phyloP scores from a whole-genome alignment of 2,797 vertebrate genomes.

The Cichlasoma orientale region DNA sequence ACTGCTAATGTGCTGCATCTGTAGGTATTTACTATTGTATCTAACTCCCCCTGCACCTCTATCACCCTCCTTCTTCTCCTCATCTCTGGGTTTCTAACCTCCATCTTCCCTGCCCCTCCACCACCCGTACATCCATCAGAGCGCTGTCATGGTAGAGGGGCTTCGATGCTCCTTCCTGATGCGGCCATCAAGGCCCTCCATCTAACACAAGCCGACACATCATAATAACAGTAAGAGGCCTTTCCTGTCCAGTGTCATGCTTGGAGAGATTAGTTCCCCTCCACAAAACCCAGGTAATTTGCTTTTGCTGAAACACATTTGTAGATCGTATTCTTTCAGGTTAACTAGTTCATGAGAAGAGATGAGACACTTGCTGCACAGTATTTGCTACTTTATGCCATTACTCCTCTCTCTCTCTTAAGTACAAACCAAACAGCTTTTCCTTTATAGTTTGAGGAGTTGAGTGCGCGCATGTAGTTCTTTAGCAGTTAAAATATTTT shows the following conservation, averaged over 20 bases:
- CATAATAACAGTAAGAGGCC: constrained; percentile 89
- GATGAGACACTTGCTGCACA: constrained; percentile 74
- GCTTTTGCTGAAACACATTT: constrained; percentile 84
- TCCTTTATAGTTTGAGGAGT: background rate
- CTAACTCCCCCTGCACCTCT: constrained; percentile 56
- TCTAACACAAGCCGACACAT: constrained; percentile 86
- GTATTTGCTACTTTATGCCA: constrained; percentile 61
- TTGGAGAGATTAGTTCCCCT: constrained; percentile 88
- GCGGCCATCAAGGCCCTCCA: constrained; percentile 82
- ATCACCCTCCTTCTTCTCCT: constrained; percentile 58
- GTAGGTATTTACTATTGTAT: constrained; percentile 70
- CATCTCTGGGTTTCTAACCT: constrained; percentile 73
- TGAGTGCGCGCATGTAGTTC: background rate
- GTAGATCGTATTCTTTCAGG: constrained; percentile 79
- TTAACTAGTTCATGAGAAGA: constrained; percentile 78
- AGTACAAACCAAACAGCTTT: constrained; percentile 41
- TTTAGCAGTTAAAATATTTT: background rate
- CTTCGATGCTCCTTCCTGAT: constrained; percentile 76
- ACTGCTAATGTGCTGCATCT: constrained; percentile 69
- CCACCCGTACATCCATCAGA: constrained; percentile 79
- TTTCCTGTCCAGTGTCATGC: constrained; percentile 87
- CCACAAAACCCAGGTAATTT: constrained; percentile 86
- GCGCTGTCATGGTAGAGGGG: constrained; percentile 77
- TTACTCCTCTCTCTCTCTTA: constrained; percentile 54
- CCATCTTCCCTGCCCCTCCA: constrained; percentile 70